Evolutionary conservation across 2,113 vertebrate species (phyloP), one percentile per base, ranked within the genome.

Genomic region (Euleptes europaea): DNA sequence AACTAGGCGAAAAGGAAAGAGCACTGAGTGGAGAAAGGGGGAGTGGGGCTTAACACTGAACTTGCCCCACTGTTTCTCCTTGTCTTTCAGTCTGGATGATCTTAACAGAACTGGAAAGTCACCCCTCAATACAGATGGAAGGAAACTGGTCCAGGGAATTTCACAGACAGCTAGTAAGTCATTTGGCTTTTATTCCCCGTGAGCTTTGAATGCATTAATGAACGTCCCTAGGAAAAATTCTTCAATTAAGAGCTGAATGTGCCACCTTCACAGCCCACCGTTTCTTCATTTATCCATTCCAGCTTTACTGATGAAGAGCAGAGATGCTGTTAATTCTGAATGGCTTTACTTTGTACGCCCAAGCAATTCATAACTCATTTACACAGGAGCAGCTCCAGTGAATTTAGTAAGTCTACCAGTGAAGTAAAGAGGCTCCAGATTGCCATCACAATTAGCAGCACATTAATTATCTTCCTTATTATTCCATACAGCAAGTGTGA

Each of bases 401-500:
- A 57, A 69, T 84, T 78, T 33, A 44, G 70, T 42, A 71, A 54
- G 49, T 42, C 66, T 84, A 26, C n/a, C 66, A 70, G 31, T 69
- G 35, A 71, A 71, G 75, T 71, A 84, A 84, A 60, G 40, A 33
- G 7, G 21, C 38, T 78, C 31, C 9, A 21, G 19, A 84, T 21
- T 35, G 11, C 49, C 70, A 35, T 4, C 66, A 84, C 84, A 60
- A 51, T 73, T 74, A 86, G 14, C 1, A 71, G 67, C 82, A 75
- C 0, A 92, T 6, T 35, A 80, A 38, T 3, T 84, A 49, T 76
- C 80, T 83, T 44, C 11, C 0, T 88, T 77, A 71, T 82, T 77
- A 77, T 82, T 82, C 80, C 38, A 78, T 49, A 70, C 63, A 40
- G 31, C 57, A 81, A 91, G 38, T 12, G 76, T 38, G 85, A 47